These are phyloP conservation scores for Plectus sambesii DNA, from an alignment of 1,140 invertebrate species.

Conservation along the genomic window DNA sequence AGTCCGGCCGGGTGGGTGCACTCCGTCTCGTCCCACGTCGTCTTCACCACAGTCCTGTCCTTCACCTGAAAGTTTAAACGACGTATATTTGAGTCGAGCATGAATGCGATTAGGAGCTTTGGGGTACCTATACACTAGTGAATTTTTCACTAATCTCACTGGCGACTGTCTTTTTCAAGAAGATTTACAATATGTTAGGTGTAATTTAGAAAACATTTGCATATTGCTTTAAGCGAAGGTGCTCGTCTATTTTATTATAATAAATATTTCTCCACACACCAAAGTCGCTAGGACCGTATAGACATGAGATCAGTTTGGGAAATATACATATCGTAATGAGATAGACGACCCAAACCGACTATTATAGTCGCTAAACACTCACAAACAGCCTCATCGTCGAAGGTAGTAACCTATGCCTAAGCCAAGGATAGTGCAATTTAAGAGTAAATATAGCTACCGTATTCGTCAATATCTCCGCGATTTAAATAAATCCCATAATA, in stretches of 20 bases:
- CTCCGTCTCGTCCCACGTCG: conserved; percentile 22
- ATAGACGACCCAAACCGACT: too few relatives aligned
- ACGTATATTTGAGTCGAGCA: too few relatives aligned
- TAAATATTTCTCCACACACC: too few relatives aligned
- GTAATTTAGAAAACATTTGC: not conserved
- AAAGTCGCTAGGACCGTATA: too few relatives aligned
- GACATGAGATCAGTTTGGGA: too few relatives aligned
- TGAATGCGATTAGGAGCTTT: not conserved
- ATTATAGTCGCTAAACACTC: too few relatives aligned
- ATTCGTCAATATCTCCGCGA: not conserved
- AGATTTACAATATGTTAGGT: conserved; percentile 4
- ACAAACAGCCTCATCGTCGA: too few relatives aligned
- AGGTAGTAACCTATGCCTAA: too few relatives aligned
- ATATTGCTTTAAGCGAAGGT: conserved; percentile 2
- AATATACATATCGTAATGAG: too few relatives aligned
- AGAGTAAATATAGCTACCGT: not conserved
- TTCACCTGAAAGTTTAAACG: conserved; percentile 38
- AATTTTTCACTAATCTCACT: conserved; percentile 1
- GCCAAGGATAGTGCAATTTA: too few relatives aligned
- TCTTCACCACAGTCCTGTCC: conserved; percentile 24
- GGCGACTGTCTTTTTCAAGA: not conserved
- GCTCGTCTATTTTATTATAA: too few relatives aligned
- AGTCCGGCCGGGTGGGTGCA: conserved; percentile 29
- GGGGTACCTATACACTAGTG: not conserved
- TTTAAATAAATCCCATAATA: conserved; percentile 2